A percentile compares a stretch with the other conserved stretches of the same genome.
phyloP scores from a whole-genome alignment of 2,888 invertebrate genomes.

The Dorcus hopei region DNA sequence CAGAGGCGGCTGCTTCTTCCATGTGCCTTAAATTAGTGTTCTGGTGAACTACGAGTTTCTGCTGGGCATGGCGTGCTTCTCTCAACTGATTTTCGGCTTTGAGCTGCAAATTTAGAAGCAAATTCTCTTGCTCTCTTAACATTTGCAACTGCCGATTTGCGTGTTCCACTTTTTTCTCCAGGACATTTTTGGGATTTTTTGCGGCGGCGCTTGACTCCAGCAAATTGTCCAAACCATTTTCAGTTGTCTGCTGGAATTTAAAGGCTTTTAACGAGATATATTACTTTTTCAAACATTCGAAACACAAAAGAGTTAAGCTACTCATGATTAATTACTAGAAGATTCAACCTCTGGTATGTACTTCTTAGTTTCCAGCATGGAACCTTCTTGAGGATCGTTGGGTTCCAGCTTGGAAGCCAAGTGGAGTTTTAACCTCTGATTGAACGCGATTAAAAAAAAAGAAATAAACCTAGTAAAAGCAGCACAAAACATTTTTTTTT shows the following conservation, averaged over 20 bases:
- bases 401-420: no score
- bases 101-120: slow-evolving; percentile 40
- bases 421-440: no score
- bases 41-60: slow-evolving; percentile 31
- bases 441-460: background rate
- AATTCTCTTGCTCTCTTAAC: slow-evolving; percentile 39
- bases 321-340: background rate
- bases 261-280: background rate
- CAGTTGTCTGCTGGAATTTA: slow-evolving; percentile 12
- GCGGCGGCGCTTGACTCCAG: slow-evolving; percentile 26
- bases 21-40: slow-evolving; percentile 5
- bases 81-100: slow-evolving; percentile 46
- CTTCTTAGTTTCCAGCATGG: no score
- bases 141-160: slow-evolving; percentile 37
- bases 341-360: background rate
- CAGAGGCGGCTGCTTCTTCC: slow-evolving; percentile 7
- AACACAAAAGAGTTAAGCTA: background rate
- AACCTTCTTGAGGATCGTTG: no score
- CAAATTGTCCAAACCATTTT: slow-evolving; percentile 33
- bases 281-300: background rate
- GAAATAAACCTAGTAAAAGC: background rate
- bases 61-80: slow-evolving; percentile 43
- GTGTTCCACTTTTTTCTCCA: slow-evolving; percentile 37
- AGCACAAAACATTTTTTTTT: no score
- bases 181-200: slow-evolving; percentile 29